Evolutionary conservation across 2,113 vertebrate genomes (phyloP), one percentile per base, ranked within the genome.

Genomic region (Lanius collurio): DNA sequence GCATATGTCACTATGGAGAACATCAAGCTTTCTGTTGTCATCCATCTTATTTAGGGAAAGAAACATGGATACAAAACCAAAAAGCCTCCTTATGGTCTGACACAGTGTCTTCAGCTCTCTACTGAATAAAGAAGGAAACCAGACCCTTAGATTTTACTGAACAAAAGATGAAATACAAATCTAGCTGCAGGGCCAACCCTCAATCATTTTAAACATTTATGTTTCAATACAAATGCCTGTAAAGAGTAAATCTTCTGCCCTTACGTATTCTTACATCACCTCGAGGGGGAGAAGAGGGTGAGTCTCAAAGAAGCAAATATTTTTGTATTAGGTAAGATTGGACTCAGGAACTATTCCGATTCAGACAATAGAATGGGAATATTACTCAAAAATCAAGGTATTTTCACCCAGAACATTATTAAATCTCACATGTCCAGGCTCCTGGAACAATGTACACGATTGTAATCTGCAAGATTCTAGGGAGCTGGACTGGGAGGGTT

Each of bases 361-460:
- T 63, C 33, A 59, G 52, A 59, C 6, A 64, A 8, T 3, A 0
- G 17, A 90, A 88, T 33, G 13, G 79, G 6, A 4, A 44, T 33
- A 63, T 35, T 27, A 42, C 8, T 63, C 28, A 5, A 57, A 82
- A 42, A 11, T 46, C n/a, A 82, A 74, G 12, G 10, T 26, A 59
- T 6, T 59, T 86, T 19, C 7, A 46, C 26, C 6, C 8, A 21
- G 8, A 74, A 65, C 8, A 57, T 39, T 41, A 19, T 50, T 46
- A 47, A 44, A 9, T 67, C 71, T 14, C 26, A n/a, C 2, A 2
- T 12, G 18, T 56, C 7, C n/a, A 37, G 41, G 41, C 20, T 79
- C 21, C 35, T 59, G 14, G 21, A 63, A 4, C 21, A 75, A 67
- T 0, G 1, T 21, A 7, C 35, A 44, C 0, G 0, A 26, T 5